Evolutionary conservation across 2,888 invertebrate genomes (phyloP), one percentile per base, ranked within the genome.

Genomic region (Zootermopsis nevadensis): DNA sequence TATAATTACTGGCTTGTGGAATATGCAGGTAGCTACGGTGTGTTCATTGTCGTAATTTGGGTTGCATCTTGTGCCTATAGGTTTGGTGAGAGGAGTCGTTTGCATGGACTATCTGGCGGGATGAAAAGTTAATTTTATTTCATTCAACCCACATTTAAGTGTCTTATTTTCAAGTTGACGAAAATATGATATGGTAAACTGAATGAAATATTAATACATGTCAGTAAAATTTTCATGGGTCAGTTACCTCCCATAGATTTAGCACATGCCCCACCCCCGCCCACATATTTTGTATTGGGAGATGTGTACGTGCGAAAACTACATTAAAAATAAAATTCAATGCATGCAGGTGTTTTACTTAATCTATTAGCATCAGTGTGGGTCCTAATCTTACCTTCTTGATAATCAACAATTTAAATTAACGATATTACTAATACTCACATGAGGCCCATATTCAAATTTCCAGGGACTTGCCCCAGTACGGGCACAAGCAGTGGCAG

Each of bases 401-500:
- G 27, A 8, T 60, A 24, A 48, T 27, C 27, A 60, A 27, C 27
- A 60, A n/a, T 60, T n/a, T 4, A 60, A 33, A 33, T 38, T 74
- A n/a, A 27, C 33, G 15, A 38, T 33, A 38, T 1, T 15, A 19
- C 3, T 48, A 48, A n/a, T 60, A n/a, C 60, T 60, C 60, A 31
- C 33, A 33, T 69, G 8, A n/a, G 66, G 27, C 66, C 12, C 15
- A 66, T 66, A 15, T 69, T 30, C 31, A 15, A 83, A 85, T 84
- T 91, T 90, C n/a, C 90, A 98, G 98, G 88, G 98, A 98, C 91
- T 92, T 99, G 87, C 98, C 99, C 66, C 98, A 98, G 89, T 98
- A 98, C 91, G 98, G 98, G 27, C 97, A 98, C 91, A 97, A 97
- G 89, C 98, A 98, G 90, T 99, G 98, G 98, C 98, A 98, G 91